Conservation (phyloP, 2,113 vertebrate species). For the Gnathochromis pfefferi region DNA sequence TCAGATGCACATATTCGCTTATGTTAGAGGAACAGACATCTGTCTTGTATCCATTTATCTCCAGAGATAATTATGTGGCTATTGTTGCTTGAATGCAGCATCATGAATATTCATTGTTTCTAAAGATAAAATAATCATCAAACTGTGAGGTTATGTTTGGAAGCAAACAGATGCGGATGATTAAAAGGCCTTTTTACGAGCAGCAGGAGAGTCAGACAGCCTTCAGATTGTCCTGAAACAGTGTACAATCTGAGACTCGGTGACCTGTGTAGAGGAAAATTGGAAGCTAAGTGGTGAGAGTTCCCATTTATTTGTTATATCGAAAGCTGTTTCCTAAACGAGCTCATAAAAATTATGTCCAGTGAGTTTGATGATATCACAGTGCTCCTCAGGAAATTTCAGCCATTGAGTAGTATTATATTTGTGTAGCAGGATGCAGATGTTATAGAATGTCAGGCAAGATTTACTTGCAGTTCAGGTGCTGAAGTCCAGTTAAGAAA, state of each 20-base stretch:
- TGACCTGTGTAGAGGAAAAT: slow-evolving; percentile 26
- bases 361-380: not conserved
- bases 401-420: not conserved
- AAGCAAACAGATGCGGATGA: slow-evolving; percentile 12
- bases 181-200: slow-evolving; percentile 17
- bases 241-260: slow-evolving; percentile 3
- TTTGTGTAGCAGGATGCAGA: not conserved
- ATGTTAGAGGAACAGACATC: not conserved
- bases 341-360: not conserved
- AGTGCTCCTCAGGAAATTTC: not conserved
- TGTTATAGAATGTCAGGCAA: not conserved
- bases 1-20: not conserved
- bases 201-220: not conserved
- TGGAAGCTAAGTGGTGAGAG: not conserved
- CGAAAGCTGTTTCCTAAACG: not conserved
- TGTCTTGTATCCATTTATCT: slow-evolving; percentile 11
- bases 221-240: not conserved
- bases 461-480: not conserved
- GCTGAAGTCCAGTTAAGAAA: not conserved
- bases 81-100: slow-evolving; percentile 11
- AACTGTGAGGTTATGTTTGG: not conserved
- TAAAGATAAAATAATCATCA: not conserved
- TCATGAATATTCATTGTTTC: not conserved
- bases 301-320: not conserved
- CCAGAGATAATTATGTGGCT: not conserved